Conservation (phyloP, 2,888 invertebrate genomes). For the Morpho achilles region DNA sequence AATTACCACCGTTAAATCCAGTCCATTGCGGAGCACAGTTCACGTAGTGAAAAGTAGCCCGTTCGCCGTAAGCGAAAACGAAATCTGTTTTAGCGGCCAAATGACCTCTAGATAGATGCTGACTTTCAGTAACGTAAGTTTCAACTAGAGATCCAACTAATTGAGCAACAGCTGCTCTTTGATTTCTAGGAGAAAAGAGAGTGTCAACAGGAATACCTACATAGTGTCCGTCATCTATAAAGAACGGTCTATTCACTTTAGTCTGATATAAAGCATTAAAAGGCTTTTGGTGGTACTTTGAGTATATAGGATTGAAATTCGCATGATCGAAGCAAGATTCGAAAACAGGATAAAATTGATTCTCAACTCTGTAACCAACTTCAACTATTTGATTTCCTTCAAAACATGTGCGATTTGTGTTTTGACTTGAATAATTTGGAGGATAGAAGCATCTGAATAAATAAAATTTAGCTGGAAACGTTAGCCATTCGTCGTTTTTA, state of each 20-base stretch:
- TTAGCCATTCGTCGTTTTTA: conserved; percentile 54
- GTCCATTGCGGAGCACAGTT: conserved; percentile 86
- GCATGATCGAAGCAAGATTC: conserved; percentile 62
- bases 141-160: conserved; percentile 46
- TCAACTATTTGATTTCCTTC: conserved; percentile 48
- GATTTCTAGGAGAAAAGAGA: conserved; percentile 53
- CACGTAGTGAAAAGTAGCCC: conserved; percentile 82
- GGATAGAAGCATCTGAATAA: conserved; percentile 44
- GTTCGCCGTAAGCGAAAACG: conserved; percentile 78
- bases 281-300: conserved; percentile 62
- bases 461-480: conserved; percentile 42
- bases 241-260: conserved; percentile 55
- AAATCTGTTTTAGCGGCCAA: conserved; percentile 83
- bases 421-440: conserved; percentile 46
- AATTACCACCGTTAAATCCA: conserved; percentile 80
- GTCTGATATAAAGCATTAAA: conserved; percentile 63
- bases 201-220: conserved; percentile 45
- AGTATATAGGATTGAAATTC: conserved; percentile 47
- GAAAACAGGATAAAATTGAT: conserved; percentile 52
- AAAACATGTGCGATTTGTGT: conserved; percentile 53
- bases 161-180: conserved; percentile 45
- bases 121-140: conserved; percentile 57
- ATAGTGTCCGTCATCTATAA: conserved; percentile 48
- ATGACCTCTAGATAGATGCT: conserved; percentile 80
- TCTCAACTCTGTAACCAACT: conserved; percentile 56